Evolutionary conservation across 2,888 invertebrate species (phyloP).

Genomic region (Leptopilina drosophilae): DNA sequence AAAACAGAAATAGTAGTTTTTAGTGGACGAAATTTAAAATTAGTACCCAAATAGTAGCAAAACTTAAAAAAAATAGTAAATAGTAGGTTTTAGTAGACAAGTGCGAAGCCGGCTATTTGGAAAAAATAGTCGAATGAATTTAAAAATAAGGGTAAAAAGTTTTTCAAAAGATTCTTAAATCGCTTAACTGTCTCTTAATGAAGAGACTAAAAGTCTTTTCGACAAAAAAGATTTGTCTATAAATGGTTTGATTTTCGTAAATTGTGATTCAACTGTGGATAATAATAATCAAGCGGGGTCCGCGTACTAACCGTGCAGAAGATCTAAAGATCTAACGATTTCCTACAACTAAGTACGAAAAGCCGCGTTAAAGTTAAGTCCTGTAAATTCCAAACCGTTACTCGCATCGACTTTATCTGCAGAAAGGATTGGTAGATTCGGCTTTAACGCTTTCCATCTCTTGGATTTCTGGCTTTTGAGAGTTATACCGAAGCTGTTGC

Average conservation of each 20-base stretch:
- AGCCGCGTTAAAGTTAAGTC: constrained; percentile 1
- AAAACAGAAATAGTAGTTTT: too few relatives aligned
- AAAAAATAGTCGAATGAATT: too few relatives aligned
- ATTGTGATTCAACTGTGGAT: constrained; percentile 9
- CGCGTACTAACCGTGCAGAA: not conserved
- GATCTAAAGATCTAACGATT: constrained; percentile 27
- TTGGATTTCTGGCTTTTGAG: constrained; percentile 18
- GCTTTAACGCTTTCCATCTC: constrained; percentile 27
- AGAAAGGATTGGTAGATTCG: not conserved
- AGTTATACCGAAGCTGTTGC: not conserved
- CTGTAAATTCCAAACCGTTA: constrained; percentile 19
- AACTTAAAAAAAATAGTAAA: too few relatives aligned
- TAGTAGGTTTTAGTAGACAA: too few relatives aligned
- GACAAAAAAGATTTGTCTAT: too few relatives aligned
- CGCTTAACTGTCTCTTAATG: too few relatives aligned
- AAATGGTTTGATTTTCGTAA: not conserved
- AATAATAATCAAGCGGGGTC: constrained; percentile 37
- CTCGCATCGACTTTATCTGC: constrained; percentile 24
- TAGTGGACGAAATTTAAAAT: too few relatives aligned
- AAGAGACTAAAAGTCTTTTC: too few relatives aligned
- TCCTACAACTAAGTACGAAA: constrained; percentile 15
- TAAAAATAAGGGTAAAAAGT: too few relatives aligned
- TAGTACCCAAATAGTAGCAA: too few relatives aligned
- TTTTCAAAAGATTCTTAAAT: too few relatives aligned
- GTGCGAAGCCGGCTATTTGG: too few relatives aligned